Percentiles rank a stretch among this genome's conserved stretches.
These are phyloP conservation scores for Jaculus jaculus DNA, from an alignment of 2,113 vertebrate species.

Conservation along the genomic window DNA sequence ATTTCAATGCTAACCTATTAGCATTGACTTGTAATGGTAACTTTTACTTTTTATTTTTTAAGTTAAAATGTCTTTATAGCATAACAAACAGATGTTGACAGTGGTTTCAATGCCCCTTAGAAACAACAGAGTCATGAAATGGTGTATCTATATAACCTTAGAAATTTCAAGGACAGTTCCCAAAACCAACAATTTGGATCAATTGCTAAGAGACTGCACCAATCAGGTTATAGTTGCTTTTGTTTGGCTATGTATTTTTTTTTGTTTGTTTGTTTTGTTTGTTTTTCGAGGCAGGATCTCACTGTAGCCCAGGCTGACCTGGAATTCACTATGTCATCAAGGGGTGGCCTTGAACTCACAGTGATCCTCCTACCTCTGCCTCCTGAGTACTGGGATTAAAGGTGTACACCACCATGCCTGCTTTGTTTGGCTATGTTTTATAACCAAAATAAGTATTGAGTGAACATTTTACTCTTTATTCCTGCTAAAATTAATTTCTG, in stretches of 20 bases:
- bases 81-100: neutral
- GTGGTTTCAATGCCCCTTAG: neutral
- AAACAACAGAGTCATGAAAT: neutral
- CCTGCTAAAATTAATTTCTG: conserved; percentile 36
- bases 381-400: too few species aligned
- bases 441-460: neutral
- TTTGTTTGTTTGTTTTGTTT: too few species aligned
- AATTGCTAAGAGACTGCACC: neutral
- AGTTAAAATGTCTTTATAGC: neutral
- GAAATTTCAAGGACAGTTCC: neutral
- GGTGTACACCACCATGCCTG: too few species aligned
- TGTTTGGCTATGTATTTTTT: neutral
- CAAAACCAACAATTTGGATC: neutral
- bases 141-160: neutral
- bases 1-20: conserved; percentile 4
- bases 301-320: too few species aligned
- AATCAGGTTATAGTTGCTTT: neutral
- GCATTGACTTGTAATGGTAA: neutral
- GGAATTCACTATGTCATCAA: too few species aligned
- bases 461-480: conserved; percentile 47
- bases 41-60: conserved; percentile 19
- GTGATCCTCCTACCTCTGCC: too few species aligned
- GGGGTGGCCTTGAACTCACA: too few species aligned
- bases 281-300: too few species aligned
- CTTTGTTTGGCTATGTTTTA: neutral